These are phyloP conservation scores for Gyrodactylus salaris DNA, from an alignment of 1,140 invertebrate genomes.

Conservation along the genomic window DNA sequence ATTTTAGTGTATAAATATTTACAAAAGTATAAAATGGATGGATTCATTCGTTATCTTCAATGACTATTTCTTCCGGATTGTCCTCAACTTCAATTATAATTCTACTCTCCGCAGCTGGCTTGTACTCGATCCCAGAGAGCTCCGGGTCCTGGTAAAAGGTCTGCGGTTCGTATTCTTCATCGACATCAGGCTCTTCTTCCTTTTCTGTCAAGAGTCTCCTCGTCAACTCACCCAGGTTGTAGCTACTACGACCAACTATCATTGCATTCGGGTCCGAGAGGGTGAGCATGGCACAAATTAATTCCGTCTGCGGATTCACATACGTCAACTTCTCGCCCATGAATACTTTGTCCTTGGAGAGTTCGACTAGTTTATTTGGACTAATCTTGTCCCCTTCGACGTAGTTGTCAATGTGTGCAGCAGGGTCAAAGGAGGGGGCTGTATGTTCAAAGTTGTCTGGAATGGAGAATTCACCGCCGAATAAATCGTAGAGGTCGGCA, in stretches of 20 bases:
- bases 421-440: constrained; percentile 24
- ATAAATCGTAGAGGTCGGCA: constrained; percentile 27
- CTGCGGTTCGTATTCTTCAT: not conserved
- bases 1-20: no score
- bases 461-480: constrained; percentile 29
- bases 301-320: constrained; percentile 42
- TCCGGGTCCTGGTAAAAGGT: not conserved
- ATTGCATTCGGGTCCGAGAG: constrained; percentile 34
- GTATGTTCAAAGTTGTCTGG: constrained; percentile 42
- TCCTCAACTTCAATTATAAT: not conserved
- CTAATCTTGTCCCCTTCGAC: constrained; percentile 12
- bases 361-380: constrained; percentile 10
- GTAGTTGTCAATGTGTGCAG: constrained; percentile 18
- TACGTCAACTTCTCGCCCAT: constrained; percentile 12
- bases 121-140: not conserved
- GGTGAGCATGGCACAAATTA: constrained; percentile 40
- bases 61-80: not conserved
- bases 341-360: not conserved
- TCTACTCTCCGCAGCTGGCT: not conserved
- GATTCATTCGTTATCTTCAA: no score
- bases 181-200: not conserved
- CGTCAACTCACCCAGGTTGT: not conserved
- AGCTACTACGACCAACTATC: constrained; percentile 12
- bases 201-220: not conserved
- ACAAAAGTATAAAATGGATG: no score